Evolutionary conservation across 2,113 vertebrate genomes (phyloP).

Genomic region (Sterna hirundo): DNA sequence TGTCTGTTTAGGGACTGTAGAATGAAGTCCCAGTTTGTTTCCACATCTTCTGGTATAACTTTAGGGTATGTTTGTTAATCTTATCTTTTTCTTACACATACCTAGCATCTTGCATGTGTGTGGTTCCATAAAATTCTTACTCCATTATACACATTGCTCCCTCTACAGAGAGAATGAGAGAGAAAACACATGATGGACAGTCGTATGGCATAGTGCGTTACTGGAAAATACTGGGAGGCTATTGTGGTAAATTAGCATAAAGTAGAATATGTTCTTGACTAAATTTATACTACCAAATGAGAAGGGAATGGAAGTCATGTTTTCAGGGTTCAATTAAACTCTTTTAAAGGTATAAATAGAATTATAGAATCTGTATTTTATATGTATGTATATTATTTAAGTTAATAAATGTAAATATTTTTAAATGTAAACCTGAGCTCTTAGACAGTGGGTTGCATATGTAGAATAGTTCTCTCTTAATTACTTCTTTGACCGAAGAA

Average conservation of each 20-base stretch:
- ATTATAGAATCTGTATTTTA: not conserved
- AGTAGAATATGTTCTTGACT: not conserved
- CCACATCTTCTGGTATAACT: not conserved
- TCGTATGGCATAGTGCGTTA: accelerated
- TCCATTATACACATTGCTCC: not conserved
- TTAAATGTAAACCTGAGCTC: not conserved
- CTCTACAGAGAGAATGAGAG: not conserved
- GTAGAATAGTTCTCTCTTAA: not conserved
- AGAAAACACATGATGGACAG: not conserved
- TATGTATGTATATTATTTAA: not conserved
- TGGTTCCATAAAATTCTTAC: not conserved
- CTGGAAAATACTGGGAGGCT: not conserved
- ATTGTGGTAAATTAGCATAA: not conserved
- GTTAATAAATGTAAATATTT: slow-evolving; percentile 29
- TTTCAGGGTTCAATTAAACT: slow-evolving; percentile 25
- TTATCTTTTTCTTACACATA: not conserved
- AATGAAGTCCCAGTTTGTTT: not conserved
- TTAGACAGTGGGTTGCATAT: not conserved
- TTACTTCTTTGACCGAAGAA: not conserved
- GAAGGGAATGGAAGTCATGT: not conserved
- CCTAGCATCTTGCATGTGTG: not conserved
- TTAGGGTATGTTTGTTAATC: not conserved
- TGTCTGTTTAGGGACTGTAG: accelerated
- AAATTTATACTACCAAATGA: not conserved
- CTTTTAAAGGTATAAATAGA: not conserved